Base-by-base conservation (phyloP, 2,113 vertebrate species). In the Tragulus kanchil region DNA sequence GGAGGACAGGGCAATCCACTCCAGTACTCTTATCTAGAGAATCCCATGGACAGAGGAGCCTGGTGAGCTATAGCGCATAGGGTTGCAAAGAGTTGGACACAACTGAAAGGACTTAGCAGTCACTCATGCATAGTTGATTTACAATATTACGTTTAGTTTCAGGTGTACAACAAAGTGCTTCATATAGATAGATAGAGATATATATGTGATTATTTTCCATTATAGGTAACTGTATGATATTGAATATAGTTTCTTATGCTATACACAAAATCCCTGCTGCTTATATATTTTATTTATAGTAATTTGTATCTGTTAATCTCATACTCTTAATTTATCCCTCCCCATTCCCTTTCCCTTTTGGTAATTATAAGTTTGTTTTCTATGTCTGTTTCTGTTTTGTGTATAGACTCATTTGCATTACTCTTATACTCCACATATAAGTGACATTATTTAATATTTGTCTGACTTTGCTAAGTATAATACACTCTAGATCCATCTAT, bases 21-120 rank as follows among this genome's bases (percentile, higher is more conserved):
- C 10, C 36, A 45, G 69, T 3, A 3, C 3, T 45, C 69, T 42
- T 45, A 21, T 21, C 69, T 45, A 42, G 69, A 45, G 42, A 45
- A 25, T 45, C 69, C 69, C 69, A 14, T 7, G 42, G 69, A 25
- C 21, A 45, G 42, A 45, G 69, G 11, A 45, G 36, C 69, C 36
- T 45, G 36, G 5, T 12, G 0, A 0, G 42, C 36, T 45, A 2
- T 21, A 25, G 42, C 45, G 1, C 69, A 73, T 21, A 25, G 21
- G 36, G 6, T 45, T 42, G 45, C 21, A 73, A 45, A 45, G 69
- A 73, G 21, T 13, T 25, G 36, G 11, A 73, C 69, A 45, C 21
- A 13, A 25, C 21, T 25, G 69, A 73, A 73, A 11, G 5, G 69
- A 45, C 36, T 71, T 23, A 25, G 69, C 36, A 73, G 36, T 45